Percentiles rank a stretch among this genome's conserved stretches.
phyloP scores from a whole-genome alignment of 2,888 invertebrate species.

The Dynastes hyllus region DNA sequence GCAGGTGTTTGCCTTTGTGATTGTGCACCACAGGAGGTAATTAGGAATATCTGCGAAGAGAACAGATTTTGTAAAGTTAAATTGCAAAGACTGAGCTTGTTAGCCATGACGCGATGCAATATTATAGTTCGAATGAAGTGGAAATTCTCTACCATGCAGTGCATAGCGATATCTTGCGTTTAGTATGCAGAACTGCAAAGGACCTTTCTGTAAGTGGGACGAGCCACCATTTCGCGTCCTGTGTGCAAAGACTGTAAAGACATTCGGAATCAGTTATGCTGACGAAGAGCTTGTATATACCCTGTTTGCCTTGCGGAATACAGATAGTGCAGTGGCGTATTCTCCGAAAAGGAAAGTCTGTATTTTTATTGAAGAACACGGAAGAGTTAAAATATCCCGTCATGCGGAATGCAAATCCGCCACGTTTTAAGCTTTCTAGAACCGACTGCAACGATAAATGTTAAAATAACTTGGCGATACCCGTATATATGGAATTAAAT shows the following conservation, averaged over 20 bases:
- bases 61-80: no score
- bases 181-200: constrained; percentile 15
- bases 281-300: constrained; percentile 28
- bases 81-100: no score
- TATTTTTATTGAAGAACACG: constrained; percentile 14
- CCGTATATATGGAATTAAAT: no score
- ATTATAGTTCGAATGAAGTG: no score
- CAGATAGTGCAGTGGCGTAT: not conserved
- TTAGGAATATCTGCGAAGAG: no score
- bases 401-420: constrained; percentile 14
- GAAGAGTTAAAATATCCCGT: constrained; percentile 5
- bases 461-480: not conserved
- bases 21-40: no score
- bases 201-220: constrained; percentile 23
- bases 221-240: not conserved
- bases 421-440: not conserved
- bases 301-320: constrained; percentile 27
- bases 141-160: no score
- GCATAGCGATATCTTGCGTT: not conserved
- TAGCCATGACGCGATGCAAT: not conserved
- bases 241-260: constrained; percentile 18
- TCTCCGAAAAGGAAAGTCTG: constrained; percentile 1
- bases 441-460: not conserved
- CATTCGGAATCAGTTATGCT: constrained; percentile 33
- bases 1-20: no score